Evolutionary conservation across 2,797 vertebrate species (phyloP).

Genomic region (Siniperca obscura): DNA sequence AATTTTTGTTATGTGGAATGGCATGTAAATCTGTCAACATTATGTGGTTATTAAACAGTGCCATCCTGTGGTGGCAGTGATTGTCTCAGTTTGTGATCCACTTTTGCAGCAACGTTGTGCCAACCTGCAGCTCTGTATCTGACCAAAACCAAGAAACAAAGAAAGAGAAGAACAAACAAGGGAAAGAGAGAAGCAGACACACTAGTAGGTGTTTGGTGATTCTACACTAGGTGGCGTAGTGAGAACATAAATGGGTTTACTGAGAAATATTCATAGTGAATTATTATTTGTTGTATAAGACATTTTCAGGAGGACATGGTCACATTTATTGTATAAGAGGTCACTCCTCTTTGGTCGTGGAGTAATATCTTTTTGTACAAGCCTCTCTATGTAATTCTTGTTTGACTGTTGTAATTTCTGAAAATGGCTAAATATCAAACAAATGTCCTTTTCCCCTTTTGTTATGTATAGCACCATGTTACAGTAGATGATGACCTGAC

Average conservation of each 20-base stretch:
- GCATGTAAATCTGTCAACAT: neutral
- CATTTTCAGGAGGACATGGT: conserved; percentile 7
- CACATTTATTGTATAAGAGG: neutral
- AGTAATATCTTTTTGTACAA: neutral
- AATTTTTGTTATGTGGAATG: neutral
- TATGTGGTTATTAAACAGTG: conserved; percentile 49
- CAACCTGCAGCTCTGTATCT: neutral
- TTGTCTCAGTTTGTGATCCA: neutral
- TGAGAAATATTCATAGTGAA: neutral
- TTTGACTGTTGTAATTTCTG: neutral
- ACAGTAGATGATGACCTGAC: neutral
- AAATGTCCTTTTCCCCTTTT: neutral
- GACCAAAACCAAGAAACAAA: neutral
- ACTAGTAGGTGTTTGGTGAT: neutral
- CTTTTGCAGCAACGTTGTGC: neutral
- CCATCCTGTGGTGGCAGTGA: conserved; percentile 64
- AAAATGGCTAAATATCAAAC: neutral
- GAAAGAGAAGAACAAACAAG: neutral
- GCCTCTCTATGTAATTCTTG: conserved; percentile 4
- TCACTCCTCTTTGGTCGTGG: neutral
- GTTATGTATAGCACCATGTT: too few species aligned
- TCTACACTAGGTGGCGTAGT: conserved; percentile 67
- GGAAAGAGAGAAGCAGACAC: neutral
- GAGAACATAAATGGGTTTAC: conserved; percentile 21
- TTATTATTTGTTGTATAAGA: conserved; percentile 39